phyloP scores from a whole-genome alignment of 2,113 vertebrate species.

The Sinocyclocheilus anshuiensis region DNA sequence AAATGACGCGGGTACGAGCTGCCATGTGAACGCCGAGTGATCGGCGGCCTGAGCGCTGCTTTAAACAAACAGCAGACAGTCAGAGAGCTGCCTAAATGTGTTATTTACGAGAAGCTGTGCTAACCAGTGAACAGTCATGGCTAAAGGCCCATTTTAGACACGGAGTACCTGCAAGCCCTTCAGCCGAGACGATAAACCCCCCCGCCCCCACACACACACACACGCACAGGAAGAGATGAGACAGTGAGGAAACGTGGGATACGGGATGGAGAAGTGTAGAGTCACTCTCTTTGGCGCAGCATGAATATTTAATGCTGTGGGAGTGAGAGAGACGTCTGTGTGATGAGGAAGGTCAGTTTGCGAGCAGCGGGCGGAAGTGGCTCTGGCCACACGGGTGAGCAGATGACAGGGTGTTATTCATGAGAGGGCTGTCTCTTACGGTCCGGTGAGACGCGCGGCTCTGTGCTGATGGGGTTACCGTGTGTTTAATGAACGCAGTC shows the following conservation, averaged over 20 bases:
- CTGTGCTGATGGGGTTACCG: background rate
- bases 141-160: background rate
- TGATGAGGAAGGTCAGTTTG: slow-evolving; percentile 72
- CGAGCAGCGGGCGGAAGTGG: slow-evolving; percentile 64
- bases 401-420: slow-evolving; percentile 69
- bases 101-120: too few relatives aligned
- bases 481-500: background rate
- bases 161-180: background rate
- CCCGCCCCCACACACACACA: background rate
- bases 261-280: slow-evolving; percentile 45
- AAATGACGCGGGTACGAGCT: background rate
- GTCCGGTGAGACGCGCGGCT: background rate
- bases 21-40: background rate
- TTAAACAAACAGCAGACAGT: background rate
- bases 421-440: slow-evolving; percentile 47
- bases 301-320: slow-evolving; percentile 75
- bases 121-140: background rate
- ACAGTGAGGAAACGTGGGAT: slow-evolving; percentile 62
- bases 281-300: slow-evolving; percentile 54
- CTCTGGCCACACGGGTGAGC: slow-evolving; percentile 59
- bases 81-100: background rate
- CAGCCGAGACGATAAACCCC: background rate
- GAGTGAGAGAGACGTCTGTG: slow-evolving; percentile 64
- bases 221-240: slow-evolving; percentile 44
- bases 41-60: background rate